A percentile compares a stretch with the other conserved stretches of the same genome.
These are phyloP conservation scores for Heterotilapia buettikoferi DNA, from an alignment of 2,113 vertebrate genomes.

Conservation along the genomic window DNA sequence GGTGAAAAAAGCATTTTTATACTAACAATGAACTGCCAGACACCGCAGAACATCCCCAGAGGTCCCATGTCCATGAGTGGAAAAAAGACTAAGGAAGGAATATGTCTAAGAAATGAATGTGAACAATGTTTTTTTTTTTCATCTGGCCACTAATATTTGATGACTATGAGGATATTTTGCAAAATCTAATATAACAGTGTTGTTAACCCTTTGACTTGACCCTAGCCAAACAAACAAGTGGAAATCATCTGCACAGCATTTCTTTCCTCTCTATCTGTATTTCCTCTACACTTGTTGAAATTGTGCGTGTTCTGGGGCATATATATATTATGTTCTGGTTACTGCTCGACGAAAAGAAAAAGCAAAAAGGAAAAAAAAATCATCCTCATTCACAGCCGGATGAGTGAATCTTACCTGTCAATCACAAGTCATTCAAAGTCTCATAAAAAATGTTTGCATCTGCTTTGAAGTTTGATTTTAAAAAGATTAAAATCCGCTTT, in stretches of 20 bases:
- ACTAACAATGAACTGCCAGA: background rate
- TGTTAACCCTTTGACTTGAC: background rate
- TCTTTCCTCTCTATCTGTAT: background rate
- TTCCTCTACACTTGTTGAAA: background rate
- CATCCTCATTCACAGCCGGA: background rate
- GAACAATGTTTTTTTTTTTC: background rate
- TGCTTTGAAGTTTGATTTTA: background rate
- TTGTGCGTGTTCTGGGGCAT: background rate
- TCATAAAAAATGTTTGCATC: background rate
- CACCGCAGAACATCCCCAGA: background rate
- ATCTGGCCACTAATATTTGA: background rate
- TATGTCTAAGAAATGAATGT: background rate
- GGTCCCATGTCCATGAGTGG: background rate
- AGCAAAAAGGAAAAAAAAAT: background rate
- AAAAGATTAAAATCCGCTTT: background rate
- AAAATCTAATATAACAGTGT: conserved; percentile 6
- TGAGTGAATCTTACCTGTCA: background rate
- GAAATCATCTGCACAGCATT: background rate
- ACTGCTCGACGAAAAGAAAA: background rate
- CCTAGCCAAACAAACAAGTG: background rate
- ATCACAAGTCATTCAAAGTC: background rate
- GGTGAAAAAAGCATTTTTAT: background rate
- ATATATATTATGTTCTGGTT: background rate
- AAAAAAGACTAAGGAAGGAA: background rate
- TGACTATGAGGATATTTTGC: background rate